Percentiles rank a stretch among this genome's conserved stretches.
Evolutionary conservation across 2,888 invertebrate species (phyloP).

Genomic region (Zaprionus obscuricornis): DNA sequence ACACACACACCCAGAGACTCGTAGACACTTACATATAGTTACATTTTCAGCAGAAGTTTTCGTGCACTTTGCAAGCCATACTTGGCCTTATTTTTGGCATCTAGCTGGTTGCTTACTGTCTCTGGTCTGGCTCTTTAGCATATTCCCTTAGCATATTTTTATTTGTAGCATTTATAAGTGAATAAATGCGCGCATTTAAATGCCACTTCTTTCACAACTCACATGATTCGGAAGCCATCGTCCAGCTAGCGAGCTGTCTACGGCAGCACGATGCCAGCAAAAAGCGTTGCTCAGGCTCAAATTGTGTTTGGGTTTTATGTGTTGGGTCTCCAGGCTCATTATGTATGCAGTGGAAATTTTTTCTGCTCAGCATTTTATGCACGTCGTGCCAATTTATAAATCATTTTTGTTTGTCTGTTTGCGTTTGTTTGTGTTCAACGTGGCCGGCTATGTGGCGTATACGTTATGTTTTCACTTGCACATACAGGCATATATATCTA

Average conservation of each 20-base stretch:
- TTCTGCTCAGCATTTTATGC: conserved; percentile 79
- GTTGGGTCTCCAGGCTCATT: conserved; percentile 59
- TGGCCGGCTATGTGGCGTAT: conserved; percentile 65
- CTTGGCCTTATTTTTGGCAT: conserved; percentile 63
- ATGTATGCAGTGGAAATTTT: conserved; percentile 74
- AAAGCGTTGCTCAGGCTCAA: background rate
- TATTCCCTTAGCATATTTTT: conserved; percentile 72
- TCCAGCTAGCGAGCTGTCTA: conserved; percentile 40
- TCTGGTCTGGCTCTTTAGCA: conserved; percentile 63
- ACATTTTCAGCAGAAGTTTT: conserved; percentile 52
- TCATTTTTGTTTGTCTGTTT: conserved; percentile 80
- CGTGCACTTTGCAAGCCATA: conserved; percentile 59
- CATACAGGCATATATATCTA: conserved; percentile 9
- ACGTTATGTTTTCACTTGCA: conserved; percentile 51
- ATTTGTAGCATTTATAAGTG: conserved; percentile 77
- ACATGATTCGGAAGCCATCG: conserved; percentile 55
- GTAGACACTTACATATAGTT: conserved; percentile 14
- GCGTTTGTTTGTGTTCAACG: conserved; percentile 59
- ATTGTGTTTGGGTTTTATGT: conserved; percentile 21
- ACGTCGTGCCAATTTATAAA: conserved; percentile 82
- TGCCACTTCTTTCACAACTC: conserved; percentile 64
- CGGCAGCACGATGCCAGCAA: conserved; percentile 6
- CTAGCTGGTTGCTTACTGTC: conserved; percentile 14
- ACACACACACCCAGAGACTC: conserved; percentile 6
- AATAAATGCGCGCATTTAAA: conserved; percentile 78